Evolutionary conservation across 2,113 vertebrate species (phyloP).

Genomic region (Colistium nudipinnis): DNA sequence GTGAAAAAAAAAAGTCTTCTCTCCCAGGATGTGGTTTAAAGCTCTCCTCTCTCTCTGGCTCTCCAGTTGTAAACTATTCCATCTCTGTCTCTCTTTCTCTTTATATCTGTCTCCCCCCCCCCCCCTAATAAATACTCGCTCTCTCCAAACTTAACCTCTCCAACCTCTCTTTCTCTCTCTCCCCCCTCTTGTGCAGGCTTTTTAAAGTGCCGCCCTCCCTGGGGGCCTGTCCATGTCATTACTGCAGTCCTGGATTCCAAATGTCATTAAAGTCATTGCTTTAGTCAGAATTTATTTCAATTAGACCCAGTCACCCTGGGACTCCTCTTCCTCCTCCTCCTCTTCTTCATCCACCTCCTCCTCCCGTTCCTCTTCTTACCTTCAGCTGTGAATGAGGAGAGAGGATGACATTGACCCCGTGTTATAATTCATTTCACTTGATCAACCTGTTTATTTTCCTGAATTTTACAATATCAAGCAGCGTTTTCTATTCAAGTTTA

Average conservation of each 20-base stretch:
- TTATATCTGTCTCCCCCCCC: conserved; percentile 18
- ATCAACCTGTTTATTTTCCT: not conserved
- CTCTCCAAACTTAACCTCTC: conserved; percentile 37
- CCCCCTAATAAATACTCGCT: conserved; percentile 53
- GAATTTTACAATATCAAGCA: not conserved
- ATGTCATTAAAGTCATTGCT: conserved; percentile 77
- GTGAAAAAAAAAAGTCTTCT: not conserved
- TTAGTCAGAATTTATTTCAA: conserved; percentile 79
- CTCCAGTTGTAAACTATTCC: conserved; percentile 24
- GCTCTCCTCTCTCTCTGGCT: conserved; percentile 15
- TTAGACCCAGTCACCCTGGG: conserved; percentile 67
- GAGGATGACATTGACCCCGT: conserved; percentile 43
- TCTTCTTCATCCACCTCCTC: not conserved
- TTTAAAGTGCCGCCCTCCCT: conserved; percentile 62
- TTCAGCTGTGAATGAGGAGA: not conserved
- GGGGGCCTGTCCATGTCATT: conserved; percentile 67
- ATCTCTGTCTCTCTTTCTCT: conserved; percentile 11
- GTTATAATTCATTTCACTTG: not conserved
- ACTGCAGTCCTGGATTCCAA: conserved; percentile 74
- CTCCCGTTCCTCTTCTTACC: conserved; percentile 17
- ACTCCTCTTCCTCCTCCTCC: conserved; percentile 27
- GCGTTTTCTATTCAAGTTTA: too few species aligned
- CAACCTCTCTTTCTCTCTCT: conserved; percentile 17
- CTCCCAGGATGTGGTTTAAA: conserved; percentile 41
- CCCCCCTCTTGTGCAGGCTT: conserved; percentile 26